Percentiles rank a stretch among this genome's conserved stretches.
Evolutionary conservation across 2,797 vertebrate species (phyloP).

Genomic region (Falco biarmicus): DNA sequence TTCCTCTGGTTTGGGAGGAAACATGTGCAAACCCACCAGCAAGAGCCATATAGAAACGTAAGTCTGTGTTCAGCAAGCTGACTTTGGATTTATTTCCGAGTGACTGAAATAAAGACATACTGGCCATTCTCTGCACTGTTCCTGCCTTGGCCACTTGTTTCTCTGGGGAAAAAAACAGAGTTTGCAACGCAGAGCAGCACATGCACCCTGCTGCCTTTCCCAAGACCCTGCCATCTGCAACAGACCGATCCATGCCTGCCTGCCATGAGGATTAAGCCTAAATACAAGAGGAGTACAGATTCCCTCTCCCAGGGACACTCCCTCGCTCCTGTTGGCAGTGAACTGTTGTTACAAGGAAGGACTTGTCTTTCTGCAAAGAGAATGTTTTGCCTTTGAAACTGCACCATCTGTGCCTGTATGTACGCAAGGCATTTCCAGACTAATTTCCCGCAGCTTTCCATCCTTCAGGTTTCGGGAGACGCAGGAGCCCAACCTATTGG

Average conservation of each 20-base stretch:
- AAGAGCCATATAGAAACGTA: not conserved
- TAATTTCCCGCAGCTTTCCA: not conserved
- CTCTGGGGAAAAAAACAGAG: not conserved
- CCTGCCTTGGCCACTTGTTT: not conserved
- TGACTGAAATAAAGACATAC: not conserved
- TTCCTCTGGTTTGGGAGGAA: not conserved
- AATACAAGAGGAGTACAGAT: not conserved
- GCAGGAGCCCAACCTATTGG: not conserved
- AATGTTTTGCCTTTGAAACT: not conserved
- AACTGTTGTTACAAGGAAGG: not conserved
- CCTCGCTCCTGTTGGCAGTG: not conserved
- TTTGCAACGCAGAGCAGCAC: not conserved
- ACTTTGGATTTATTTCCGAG: not conserved
- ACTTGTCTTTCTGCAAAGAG: not conserved
- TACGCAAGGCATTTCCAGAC: not conserved
- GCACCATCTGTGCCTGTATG: not conserved
- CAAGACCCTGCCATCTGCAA: not conserved
- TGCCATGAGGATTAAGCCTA: not conserved
- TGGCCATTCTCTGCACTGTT: not conserved
- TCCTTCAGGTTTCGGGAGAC: not conserved
- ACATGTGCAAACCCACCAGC: not conserved
- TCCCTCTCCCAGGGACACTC: not conserved
- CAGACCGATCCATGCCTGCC: not conserved
- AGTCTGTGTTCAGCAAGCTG: not conserved
- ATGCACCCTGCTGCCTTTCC: fast-evolving